Evolutionary conservation across 1,140 invertebrate genomes (phyloP).

Genomic region (Papilio dardanus): DNA sequence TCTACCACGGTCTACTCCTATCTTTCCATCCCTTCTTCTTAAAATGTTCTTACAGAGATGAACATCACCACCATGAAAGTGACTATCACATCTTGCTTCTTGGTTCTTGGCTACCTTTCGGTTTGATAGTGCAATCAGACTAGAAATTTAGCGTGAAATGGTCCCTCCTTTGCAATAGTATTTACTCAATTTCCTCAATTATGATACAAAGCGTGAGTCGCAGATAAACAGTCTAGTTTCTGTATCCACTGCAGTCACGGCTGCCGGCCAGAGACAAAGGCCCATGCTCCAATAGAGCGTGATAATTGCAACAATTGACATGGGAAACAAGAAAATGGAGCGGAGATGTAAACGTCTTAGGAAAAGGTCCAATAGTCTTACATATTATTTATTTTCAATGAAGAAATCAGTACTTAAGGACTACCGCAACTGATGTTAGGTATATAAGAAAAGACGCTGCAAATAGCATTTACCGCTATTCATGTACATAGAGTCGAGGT

Average conservation of each 20-base stretch:
- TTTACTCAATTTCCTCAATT: conserved; percentile 5
- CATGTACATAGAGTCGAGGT: too few species aligned
- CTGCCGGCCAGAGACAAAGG: conserved; percentile 59
- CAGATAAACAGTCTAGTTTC: conserved; percentile 30
- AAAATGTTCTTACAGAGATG: too few species aligned
- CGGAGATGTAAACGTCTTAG: conserved; percentile 26
- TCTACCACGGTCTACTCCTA: too few species aligned
- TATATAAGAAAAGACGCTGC: not conserved
- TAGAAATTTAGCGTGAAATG: not conserved
- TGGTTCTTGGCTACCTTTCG: too few species aligned
- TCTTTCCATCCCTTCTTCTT: too few species aligned
- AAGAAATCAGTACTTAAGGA: not conserved
- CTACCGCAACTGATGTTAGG: not conserved
- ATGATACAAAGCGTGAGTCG: conserved; percentile 11
- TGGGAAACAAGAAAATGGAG: conserved; percentile 59
- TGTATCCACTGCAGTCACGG: conserved; percentile 54
- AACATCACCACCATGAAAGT: too few species aligned
- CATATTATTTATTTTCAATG: not conserved
- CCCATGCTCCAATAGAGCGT: conserved; percentile 76
- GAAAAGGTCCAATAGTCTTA: not conserved
- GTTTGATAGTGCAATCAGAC: not conserved
- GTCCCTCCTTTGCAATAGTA: not conserved
- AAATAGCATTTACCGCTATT: not conserved
- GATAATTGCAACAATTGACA: conserved; percentile 71
- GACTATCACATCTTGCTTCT: too few species aligned